Conservation (phyloP, 2,797 vertebrate genomes). For the Chiloscyllium punctatum region DNA sequence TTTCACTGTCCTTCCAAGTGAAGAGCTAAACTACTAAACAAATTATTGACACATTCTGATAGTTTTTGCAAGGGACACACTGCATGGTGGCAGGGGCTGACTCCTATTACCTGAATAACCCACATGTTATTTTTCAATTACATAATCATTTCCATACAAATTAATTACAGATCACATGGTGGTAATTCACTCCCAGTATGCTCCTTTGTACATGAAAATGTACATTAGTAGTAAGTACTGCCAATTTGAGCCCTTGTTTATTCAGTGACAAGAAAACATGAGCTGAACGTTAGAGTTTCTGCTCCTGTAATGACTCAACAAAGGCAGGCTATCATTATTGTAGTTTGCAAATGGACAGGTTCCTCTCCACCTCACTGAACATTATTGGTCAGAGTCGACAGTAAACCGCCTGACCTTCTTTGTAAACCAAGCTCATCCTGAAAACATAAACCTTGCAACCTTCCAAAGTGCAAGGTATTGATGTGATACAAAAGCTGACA, state of each 20-base stretch:
- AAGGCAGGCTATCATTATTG: background rate
- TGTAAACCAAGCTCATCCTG: background rate
- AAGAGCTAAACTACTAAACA: background rate
- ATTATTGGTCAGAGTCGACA: background rate
- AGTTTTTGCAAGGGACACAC: background rate
- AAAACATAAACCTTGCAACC: background rate
- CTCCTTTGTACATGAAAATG: background rate
- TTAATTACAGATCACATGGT: conserved; percentile 1
- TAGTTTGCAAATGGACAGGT: background rate
- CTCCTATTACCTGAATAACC: background rate
- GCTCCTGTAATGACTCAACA: conserved; percentile 23
- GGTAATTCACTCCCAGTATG: background rate
- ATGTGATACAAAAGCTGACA: background rate
- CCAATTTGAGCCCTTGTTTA: background rate
- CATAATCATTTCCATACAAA: background rate
- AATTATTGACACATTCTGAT: background rate
- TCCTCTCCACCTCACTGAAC: background rate
- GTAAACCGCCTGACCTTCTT: background rate
- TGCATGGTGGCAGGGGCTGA: background rate
- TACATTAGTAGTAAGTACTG: conserved; percentile 11
- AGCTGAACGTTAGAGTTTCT: background rate
- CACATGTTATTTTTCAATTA: background rate
- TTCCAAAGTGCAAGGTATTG: background rate
- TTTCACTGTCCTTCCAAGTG: conserved; percentile 10
- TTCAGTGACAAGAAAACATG: background rate